A percentile compares a stretch with the other conserved stretches of the same genome.
Evolutionary conservation across 2,888 invertebrate species (phyloP).

Genomic region (Octonoba sinensis): DNA sequence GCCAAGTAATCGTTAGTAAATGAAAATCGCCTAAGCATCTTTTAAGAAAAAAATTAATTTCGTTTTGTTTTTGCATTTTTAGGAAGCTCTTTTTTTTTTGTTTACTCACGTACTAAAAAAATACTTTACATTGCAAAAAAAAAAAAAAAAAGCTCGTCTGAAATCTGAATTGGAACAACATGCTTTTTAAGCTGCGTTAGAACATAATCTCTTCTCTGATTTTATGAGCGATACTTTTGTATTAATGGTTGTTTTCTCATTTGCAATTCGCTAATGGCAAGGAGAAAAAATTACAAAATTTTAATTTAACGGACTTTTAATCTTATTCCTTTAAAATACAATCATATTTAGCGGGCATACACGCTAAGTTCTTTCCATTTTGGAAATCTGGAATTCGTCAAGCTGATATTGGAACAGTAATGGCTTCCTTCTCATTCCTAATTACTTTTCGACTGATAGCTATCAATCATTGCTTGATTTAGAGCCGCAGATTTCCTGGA

Average conservation of each 20-base stretch:
- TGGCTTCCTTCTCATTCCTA: constrained; percentile 9
- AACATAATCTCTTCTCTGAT: constrained; percentile 46
- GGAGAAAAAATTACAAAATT: constrained; percentile 42
- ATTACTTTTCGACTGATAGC: constrained; percentile 11
- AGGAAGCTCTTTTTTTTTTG: background rate
- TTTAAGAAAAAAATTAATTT: constrained; percentile 14
- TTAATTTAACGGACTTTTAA: constrained; percentile 42
- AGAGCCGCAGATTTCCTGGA: constrained; percentile 1
- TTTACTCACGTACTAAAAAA: background rate
- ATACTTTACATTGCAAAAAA: constrained; percentile 16
- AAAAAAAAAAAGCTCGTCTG: constrained; percentile 28
- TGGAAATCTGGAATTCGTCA: constrained; percentile 12
- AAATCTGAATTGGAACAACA: constrained; percentile 34
- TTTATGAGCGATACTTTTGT: constrained; percentile 31
- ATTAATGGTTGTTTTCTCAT: constrained; percentile 51
- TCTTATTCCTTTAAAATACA: constrained; percentile 27
- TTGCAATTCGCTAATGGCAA: constrained; percentile 46
- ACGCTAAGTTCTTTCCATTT: constrained; percentile 23
- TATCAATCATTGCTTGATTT: constrained; percentile 16
- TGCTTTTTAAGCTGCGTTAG: constrained; percentile 29
- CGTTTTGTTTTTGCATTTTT: background rate
- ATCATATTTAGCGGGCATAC: constrained; percentile 26
- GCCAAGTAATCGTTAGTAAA: constrained; percentile 48
- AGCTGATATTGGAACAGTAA: constrained; percentile 45
- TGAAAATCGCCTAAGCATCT: constrained; percentile 34